These are phyloP conservation scores for Frankliniella intonsa DNA, from an alignment of 2,888 invertebrate species.

Conservation along the genomic window DNA sequence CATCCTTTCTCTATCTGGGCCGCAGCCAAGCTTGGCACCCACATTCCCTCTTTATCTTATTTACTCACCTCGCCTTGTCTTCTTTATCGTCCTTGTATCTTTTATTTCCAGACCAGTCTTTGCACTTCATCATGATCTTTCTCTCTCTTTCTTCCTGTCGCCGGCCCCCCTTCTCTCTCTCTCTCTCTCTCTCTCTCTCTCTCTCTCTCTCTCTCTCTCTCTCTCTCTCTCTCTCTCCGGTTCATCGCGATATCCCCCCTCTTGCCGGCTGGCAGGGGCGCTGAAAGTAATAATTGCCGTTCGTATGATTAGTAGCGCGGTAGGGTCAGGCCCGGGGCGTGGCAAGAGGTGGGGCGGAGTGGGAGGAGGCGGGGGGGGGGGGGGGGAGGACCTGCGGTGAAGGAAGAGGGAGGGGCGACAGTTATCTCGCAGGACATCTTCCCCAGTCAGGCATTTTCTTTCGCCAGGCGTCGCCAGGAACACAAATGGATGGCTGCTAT, in stretches of 20 bases:
- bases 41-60: constrained; percentile 4
- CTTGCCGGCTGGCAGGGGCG: not conserved
- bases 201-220: not conserved
- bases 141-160: not conserved
- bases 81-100: constrained; percentile 19
- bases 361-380: not conserved
- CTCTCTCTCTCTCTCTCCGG: not conserved
- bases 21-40: constrained; percentile 25
- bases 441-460: not conserved
- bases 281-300: not conserved
- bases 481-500: not conserved
- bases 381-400: too few species aligned
- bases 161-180: too few species aligned
- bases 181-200: not conserved
- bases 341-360: not conserved
- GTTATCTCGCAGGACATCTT: constrained; percentile 8
- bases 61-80: constrained; percentile 5
- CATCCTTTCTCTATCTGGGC: constrained; percentile 22
- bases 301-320: constrained; percentile 4
- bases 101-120: not conserved
- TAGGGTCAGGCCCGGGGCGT: not conserved
- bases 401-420: not conserved
- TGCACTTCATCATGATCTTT: constrained; percentile 13
- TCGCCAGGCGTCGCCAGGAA: not conserved
- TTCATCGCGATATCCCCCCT: not conserved